phyloP scores from a whole-genome alignment of 37 sponge, comb jelly and placozoan species.

The Ephydatia muelleri region DNA sequence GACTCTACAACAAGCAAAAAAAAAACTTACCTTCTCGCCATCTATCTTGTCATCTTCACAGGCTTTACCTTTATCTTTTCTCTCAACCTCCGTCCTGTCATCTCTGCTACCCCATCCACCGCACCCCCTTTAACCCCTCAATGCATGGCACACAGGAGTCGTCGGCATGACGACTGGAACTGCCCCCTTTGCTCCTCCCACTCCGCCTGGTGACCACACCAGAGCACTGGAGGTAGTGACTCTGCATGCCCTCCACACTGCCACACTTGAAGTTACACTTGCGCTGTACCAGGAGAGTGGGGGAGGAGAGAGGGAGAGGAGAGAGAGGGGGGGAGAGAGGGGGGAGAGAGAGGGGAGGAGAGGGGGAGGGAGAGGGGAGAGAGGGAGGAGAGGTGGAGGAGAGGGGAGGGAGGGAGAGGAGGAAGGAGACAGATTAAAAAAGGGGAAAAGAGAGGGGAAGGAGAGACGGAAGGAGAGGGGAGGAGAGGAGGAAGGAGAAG shows the following conservation, averaged over 20 bases:
- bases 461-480: constrained; percentile 21
- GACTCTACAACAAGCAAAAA: too few relatives aligned
- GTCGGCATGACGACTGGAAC: too few relatives aligned
- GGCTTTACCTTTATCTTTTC: too few relatives aligned
- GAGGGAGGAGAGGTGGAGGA: constrained; percentile 10
- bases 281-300: constrained; percentile 4
- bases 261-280: constrained; percentile 64
- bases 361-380: constrained; percentile 34
- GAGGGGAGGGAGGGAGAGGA: not conserved
- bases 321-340: not conserved
- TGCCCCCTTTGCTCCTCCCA: too few relatives aligned
- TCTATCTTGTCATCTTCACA: too few relatives aligned
- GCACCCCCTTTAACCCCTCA: too few relatives aligned
- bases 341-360: constrained; percentile 11
- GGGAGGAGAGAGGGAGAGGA: not conserved
- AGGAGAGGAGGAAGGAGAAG: constrained; percentile 28
- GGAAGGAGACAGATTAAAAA: not conserved
- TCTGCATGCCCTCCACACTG: constrained; percentile 63
- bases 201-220: constrained; percentile 20
- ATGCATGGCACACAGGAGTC: too few relatives aligned
- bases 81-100: too few relatives aligned
- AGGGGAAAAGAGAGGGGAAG: not conserved
- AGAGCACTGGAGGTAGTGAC: constrained; percentile 45
- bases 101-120: too few relatives aligned
- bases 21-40: too few relatives aligned